Base-by-base conservation (phyloP, 2,888 invertebrate species). In the Drosophila recens region DNA sequence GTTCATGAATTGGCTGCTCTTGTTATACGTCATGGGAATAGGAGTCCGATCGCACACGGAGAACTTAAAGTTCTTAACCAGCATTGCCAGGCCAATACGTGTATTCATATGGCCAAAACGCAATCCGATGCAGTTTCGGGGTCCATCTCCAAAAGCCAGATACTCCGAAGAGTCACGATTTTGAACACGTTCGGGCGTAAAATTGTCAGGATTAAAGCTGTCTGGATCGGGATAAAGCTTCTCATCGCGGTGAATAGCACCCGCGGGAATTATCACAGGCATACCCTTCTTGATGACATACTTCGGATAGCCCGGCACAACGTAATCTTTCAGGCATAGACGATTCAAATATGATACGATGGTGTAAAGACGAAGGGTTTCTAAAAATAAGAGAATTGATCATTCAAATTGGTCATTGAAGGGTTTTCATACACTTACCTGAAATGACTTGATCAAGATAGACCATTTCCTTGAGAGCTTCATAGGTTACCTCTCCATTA, bases 171-270 rank as follows among this genome's bases (percentile, higher is more conserved):
- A 81, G 64, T 94, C 94, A 49, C 94, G 90, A 42, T 92, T 93
- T 1, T 93, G 91, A 51, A 94, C 94, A 40, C 94, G 94, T 70
- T 94, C 94, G 0, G 93, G 90, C 0, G 92, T 89, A 83, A 95
- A 95, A 76, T 95, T 92, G 11, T 95, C 95, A 0, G 95, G 95
- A 61, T 95, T 93, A 66, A 95, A 95, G 20, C 91, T 93, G 6
- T 94, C 92, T 0, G 96, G 95, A 9, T 95, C 92, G 0, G 94
- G 94, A 75, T 94, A 95, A 72, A 94, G 92, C 1, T 93, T 93
- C 0, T 94, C 93, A 82, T 95, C 95, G 84, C 94, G 94, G 73
- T 95, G 95, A 79, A 95, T 93, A 0, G 94, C 93, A 51, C 93
- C 93, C 2, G 93, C 91, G 0, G 95, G 94, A 52, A 95, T 93